These are phyloP conservation scores for Synanthedon formicaeformis DNA, from an alignment of 2,888 invertebrate species.

Conservation along the genomic window DNA sequence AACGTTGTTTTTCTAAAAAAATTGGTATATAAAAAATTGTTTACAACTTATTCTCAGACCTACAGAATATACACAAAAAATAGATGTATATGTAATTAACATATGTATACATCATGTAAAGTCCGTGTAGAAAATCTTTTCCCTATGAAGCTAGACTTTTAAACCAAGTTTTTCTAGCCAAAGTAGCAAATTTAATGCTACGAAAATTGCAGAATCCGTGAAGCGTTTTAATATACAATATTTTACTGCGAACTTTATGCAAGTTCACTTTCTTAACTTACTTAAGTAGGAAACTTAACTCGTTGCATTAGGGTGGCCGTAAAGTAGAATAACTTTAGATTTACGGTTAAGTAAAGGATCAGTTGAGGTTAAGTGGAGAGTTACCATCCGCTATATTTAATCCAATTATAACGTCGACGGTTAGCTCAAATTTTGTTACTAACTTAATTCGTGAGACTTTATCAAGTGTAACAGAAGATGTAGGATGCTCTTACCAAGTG, in stretches of 20 bases:
- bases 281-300: slow-evolving; percentile 36
- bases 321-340: slow-evolving; percentile 50
- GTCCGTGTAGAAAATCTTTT: no score
- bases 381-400: slow-evolving; percentile 19
- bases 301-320: slow-evolving; percentile 38
- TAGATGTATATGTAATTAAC: no score
- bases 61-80: no score
- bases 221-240: slow-evolving; percentile 18
- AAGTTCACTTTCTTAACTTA: slow-evolving; percentile 36
- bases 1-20: no score
- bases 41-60: no score
- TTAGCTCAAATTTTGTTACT: slow-evolving; percentile 20
- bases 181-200: no score
- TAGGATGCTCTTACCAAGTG: no score
- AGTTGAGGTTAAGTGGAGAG: slow-evolving; percentile 49
- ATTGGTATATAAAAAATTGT: no score
- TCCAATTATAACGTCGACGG: slow-evolving; percentile 14
- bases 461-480: background rate
- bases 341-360: slow-evolving; percentile 44
- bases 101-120: no score
- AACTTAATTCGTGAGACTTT: background rate
- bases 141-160: no score
- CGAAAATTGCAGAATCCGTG: no score
- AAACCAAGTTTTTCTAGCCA: no score
- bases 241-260: slow-evolving; percentile 34